Evolutionary conservation across 2,888 invertebrate species (phyloP).

Genomic region (Pristionchus exspectatus): DNA sequence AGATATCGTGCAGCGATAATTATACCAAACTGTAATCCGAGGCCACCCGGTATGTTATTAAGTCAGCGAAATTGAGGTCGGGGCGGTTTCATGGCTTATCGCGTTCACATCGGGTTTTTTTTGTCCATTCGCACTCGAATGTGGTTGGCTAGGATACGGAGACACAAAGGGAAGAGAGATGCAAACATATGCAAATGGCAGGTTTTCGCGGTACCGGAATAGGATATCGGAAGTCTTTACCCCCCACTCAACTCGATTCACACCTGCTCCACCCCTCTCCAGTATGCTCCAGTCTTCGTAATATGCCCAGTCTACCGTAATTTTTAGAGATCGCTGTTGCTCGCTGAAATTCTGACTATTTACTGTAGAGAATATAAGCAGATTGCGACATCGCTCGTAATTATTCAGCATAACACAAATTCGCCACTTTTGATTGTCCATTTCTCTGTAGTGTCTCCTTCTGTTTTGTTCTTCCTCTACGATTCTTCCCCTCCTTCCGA

Average conservation of each 20-base stretch:
- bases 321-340: neutral
- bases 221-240: conserved; percentile 1
- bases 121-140: too few species aligned
- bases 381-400: neutral
- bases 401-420: neutral
- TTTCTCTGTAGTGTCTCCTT: neutral
- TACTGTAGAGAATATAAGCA: neutral
- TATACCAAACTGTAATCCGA: too few species aligned
- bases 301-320: neutral
- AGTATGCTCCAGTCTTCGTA: neutral
- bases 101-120: too few species aligned
- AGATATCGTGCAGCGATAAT: too few species aligned
- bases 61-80: too few species aligned
- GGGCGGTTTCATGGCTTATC: too few species aligned
- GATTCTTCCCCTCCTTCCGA: conserved; percentile 1
- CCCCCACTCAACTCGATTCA: neutral
- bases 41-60: too few species aligned
- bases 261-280: neutral
- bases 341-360: neutral
- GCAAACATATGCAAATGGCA: neutral
- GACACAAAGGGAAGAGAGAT: neutral
- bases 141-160: neutral
- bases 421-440: neutral
- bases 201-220: neutral
- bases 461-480: neutral